These are phyloP conservation scores for Phoxinus dragarum DNA, from an alignment of 2,797 vertebrate genomes.

Conservation along the genomic window DNA sequence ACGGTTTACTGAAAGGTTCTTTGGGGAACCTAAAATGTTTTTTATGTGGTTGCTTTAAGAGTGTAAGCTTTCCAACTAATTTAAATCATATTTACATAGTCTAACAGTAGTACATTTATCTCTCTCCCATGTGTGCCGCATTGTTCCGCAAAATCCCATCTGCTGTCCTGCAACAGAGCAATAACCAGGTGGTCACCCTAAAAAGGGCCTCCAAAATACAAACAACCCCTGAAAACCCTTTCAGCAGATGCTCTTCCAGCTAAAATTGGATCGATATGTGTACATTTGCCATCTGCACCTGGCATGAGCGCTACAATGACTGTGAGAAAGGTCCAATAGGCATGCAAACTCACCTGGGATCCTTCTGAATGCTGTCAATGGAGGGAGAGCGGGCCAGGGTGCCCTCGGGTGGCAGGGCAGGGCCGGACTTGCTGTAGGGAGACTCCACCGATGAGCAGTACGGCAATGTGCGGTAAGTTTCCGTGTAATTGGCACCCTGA, in stretches of 20 bases:
- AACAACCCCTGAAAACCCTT: background rate
- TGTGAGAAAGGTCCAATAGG: background rate
- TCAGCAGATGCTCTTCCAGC: constrained; percentile 16
- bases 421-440: constrained; percentile 99
- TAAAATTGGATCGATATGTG: constrained; percentile 42
- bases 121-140: background rate
- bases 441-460: constrained; percentile 98
- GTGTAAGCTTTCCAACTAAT: no score
- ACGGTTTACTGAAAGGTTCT: no score
- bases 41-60: background rate
- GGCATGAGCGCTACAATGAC: background rate
- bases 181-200: background rate
- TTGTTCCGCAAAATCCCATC: background rate
- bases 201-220: background rate
- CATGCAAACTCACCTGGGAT: constrained; percentile 88
- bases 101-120: background rate
- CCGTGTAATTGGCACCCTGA: constrained; percentile 85
- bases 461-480: constrained; percentile 97
- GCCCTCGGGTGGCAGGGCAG: constrained; percentile 94
- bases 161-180: background rate
- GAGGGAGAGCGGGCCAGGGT: constrained; percentile 96
- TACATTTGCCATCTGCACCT: background rate
- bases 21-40: no score
- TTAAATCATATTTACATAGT: background rate
- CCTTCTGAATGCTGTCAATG: constrained; percentile 99